These are phyloP conservation scores for Phoeniculus purpureus DNA, from an alignment of 2,797 vertebrate genomes.

Conservation along the genomic window DNA sequence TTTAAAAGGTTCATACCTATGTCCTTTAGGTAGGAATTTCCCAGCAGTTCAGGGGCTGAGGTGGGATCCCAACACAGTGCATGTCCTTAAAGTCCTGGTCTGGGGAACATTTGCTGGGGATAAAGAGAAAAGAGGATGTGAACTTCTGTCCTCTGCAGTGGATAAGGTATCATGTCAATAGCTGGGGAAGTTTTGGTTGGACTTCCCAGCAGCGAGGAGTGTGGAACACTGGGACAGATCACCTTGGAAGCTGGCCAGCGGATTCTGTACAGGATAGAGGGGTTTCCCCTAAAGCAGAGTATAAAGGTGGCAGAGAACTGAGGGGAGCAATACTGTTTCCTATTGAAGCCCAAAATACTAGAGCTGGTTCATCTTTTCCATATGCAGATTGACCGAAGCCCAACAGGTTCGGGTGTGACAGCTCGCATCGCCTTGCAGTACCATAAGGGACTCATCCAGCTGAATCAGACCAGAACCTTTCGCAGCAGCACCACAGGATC, in stretches of 20 bases:
- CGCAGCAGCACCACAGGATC: constrained; percentile 87
- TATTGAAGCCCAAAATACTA: not conserved
- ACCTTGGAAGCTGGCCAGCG: not conserved
- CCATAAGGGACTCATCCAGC: constrained; percentile 88
- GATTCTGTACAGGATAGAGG: not conserved
- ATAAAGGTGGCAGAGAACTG: not conserved
- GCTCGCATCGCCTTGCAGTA: constrained; percentile 93
- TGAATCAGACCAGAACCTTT: constrained; percentile 88
- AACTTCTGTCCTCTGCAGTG: not conserved
- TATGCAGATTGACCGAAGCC: constrained; percentile 91
- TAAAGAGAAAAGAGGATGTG: not conserved
- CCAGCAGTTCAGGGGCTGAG: not conserved
- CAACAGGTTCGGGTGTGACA: constrained; percentile 93
- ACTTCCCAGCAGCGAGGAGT: not conserved
- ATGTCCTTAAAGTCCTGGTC: not conserved
- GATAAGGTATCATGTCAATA: not conserved
- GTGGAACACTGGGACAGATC: not conserved
- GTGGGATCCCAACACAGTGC: not conserved
- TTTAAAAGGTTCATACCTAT: not conserved
- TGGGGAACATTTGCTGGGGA: not conserved
- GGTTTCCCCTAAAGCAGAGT: rapidly evolving
- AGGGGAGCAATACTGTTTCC: not conserved
- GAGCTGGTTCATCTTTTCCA: not conserved
- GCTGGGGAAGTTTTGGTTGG: not conserved
- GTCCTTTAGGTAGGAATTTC: not conserved